Conservation (phyloP, 2,797 vertebrate genomes). For the Microctenopoma stevenorrisi region DNA sequence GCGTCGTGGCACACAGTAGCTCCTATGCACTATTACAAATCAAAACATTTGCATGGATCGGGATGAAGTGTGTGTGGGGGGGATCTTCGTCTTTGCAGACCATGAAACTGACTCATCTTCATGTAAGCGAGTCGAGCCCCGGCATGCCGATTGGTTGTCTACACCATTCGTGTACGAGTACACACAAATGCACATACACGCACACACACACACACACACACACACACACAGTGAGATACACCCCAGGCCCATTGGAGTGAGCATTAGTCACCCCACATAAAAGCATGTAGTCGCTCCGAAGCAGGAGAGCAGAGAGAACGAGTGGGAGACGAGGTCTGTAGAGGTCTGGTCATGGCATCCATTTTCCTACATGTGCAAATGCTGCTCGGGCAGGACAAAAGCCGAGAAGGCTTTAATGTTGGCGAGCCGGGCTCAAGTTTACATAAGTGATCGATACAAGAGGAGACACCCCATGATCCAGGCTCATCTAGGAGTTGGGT, state of each 20-base stretch:
- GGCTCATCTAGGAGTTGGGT: conserved; percentile 49
- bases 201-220: conserved; percentile 10
- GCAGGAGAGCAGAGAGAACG: conserved; percentile 67
- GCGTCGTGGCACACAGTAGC: conserved; percentile 21
- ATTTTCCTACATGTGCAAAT: conserved; percentile 67
- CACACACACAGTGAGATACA: conserved; percentile 60
- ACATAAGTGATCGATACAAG: conserved; percentile 62
- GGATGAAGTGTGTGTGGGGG: conserved; percentile 60
- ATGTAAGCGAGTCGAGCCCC: conserved; percentile 61
- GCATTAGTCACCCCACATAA: conserved; percentile 82
- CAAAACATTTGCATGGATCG: conserved; percentile 58
- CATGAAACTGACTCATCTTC: conserved; percentile 76
- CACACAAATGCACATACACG: conserved; percentile 22
- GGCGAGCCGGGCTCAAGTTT: conserved; percentile 46
- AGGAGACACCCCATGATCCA: conserved; percentile 56
- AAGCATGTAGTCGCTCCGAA: conserved; percentile 73
- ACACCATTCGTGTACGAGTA: conserved; percentile 18
- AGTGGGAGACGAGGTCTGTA: conserved; percentile 72
- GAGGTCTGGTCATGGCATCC: conserved; percentile 72
- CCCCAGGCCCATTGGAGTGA: conserved; percentile 71
- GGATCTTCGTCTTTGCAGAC: conserved; percentile 62
- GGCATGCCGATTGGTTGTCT: conserved; percentile 58
- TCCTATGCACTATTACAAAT: conserved; percentile 57
- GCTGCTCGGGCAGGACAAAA: conserved; percentile 35
- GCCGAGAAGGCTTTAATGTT: conserved; percentile 36